Evolutionary conservation across 2,888 invertebrate species (phyloP).

Genomic region (Philaethria dido): DNA sequence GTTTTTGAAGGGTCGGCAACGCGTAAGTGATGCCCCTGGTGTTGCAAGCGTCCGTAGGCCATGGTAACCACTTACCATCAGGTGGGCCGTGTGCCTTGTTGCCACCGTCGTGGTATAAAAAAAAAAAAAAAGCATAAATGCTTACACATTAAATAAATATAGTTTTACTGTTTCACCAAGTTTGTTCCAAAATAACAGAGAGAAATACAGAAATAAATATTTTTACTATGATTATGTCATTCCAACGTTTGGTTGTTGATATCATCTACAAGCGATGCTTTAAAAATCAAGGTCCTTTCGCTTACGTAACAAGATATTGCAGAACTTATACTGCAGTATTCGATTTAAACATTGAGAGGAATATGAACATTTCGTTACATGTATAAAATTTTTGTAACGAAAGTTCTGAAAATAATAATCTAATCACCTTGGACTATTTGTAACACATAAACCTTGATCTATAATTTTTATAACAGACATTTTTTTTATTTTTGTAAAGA

Average conservation of each 20-base stretch:
- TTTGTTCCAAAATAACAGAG: background rate
- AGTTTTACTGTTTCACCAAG: background rate
- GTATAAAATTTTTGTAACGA: background rate
- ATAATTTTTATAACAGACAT: background rate
- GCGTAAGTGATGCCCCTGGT: too few species aligned
- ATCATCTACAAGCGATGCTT: slow-evolving; percentile 22
- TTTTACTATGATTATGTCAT: slow-evolving; percentile 9
- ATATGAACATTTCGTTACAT: background rate
- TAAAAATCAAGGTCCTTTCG: slow-evolving; percentile 8
- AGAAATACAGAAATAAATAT: background rate
- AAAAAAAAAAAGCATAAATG: too few species aligned
- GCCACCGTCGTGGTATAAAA: too few species aligned
- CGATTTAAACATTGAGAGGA: background rate
- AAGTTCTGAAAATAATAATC: background rate
- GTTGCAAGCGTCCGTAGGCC: too few species aligned
- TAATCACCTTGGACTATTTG: slow-evolving; percentile 4
- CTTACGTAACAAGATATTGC: slow-evolving; percentile 20
- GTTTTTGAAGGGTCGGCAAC: too few species aligned
- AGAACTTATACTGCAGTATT: slow-evolving; percentile 17
- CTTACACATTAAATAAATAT: background rate
- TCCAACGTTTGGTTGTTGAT: slow-evolving; percentile 6
- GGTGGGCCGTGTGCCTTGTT: too few species aligned
- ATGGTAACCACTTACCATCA: too few species aligned
- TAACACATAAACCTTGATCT: background rate
- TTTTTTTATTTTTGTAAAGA: background rate